phyloP scores from a whole-genome alignment of 2,797 vertebrate genomes.

The Leontopithecus rosalia region DNA sequence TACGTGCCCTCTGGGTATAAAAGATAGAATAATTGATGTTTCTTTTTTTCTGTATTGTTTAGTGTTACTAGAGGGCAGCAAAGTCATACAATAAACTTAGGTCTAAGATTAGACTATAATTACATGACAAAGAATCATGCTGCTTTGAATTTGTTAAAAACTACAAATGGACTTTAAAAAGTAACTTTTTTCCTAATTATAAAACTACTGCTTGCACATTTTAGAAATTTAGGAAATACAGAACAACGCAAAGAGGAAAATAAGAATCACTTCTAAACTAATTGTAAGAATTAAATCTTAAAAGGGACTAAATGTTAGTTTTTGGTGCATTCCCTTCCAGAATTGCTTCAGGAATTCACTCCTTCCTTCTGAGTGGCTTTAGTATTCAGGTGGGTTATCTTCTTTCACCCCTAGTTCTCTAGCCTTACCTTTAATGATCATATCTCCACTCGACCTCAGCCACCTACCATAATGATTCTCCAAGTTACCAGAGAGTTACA shows the following conservation, averaged over 20 bases:
- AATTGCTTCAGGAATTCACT: background rate
- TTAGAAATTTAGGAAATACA: background rate
- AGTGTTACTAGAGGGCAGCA: conserved; percentile 11
- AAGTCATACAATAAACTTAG: background rate
- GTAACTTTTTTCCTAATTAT: background rate
- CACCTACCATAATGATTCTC: background rate
- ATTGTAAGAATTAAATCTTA: background rate
- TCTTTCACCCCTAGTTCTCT: background rate
- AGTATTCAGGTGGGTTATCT: background rate
- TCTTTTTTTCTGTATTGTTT: background rate
- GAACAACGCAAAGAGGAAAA: background rate
- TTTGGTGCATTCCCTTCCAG: background rate
- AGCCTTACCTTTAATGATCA: background rate
- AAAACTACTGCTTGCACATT: background rate
- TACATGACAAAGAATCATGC: background rate
- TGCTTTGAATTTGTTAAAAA: background rate
- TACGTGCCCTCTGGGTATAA: background rate
- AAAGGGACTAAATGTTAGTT: background rate
- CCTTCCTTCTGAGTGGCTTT: background rate
- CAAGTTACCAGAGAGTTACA: background rate
- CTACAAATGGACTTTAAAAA: background rate
- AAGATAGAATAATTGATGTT: background rate
- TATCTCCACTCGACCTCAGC: background rate
- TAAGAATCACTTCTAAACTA: background rate
- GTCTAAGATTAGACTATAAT: background rate